A percentile compares a stretch with the other conserved stretches of the same genome.
Conservation (phyloP, 2,797 vertebrate species). For the Enteromius unitaeniatus region DNA sequence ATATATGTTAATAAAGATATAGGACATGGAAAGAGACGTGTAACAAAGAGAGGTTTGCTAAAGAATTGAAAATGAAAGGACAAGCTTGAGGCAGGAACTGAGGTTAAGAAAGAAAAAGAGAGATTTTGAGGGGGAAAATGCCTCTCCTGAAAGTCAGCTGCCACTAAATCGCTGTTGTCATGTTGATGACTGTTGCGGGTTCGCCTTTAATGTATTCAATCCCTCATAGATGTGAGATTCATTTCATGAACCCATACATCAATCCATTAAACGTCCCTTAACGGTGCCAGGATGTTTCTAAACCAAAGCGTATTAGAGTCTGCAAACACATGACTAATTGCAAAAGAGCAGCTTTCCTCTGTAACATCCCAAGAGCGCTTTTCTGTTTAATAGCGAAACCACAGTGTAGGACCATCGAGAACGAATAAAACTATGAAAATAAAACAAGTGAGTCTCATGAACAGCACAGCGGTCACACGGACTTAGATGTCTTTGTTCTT, state of each 20-base stretch:
- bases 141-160: slow-evolving; percentile 59
- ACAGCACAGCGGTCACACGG: slow-evolving; percentile 57
- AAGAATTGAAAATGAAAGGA: slow-evolving; percentile 19
- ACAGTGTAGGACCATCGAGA: slow-evolving; percentile 54
- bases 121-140: background rate
- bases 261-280: slow-evolving; percentile 72
- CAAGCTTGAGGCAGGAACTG: slow-evolving; percentile 9
- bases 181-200: slow-evolving; percentile 74
- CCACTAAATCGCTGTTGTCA: slow-evolving; percentile 71
- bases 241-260: slow-evolving; percentile 74
- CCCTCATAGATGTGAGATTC: slow-evolving; percentile 76
- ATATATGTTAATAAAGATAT: background rate
- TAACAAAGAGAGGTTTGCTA: slow-evolving; percentile 57
- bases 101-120: slow-evolving; percentile 31
- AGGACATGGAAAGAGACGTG: slow-evolving; percentile 9
- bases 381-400: slow-evolving; percentile 54
- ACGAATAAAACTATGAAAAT: slow-evolving; percentile 54
- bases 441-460: slow-evolving; percentile 53
- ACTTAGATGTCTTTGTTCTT: slow-evolving; percentile 39
- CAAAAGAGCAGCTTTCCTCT: slow-evolving; percentile 37
- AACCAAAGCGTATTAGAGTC: slow-evolving; percentile 24
- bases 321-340: slow-evolving; percentile 47
- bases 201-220: slow-evolving; percentile 71
- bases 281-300: slow-evolving; percentile 76
- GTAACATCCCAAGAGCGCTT: slow-evolving; percentile 46